phyloP scores from a whole-genome alignment of 2,888 invertebrate genomes.

The Syritta pipiens region DNA sequence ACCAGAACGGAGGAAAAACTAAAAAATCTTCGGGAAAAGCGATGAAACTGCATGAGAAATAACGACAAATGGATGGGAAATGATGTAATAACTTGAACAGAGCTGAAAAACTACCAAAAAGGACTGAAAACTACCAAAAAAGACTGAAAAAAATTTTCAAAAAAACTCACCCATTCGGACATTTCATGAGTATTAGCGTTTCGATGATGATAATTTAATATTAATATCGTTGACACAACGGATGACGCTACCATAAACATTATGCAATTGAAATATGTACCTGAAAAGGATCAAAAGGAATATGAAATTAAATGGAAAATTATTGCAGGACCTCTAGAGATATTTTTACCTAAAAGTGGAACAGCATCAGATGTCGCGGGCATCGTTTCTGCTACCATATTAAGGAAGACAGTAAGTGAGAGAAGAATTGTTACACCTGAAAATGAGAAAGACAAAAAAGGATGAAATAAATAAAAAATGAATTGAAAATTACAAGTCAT shows the following conservation, averaged over 20 bases:
- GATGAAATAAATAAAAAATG: constrained; percentile 31
- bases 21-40: too few relatives aligned
- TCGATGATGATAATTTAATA: constrained; percentile 98
- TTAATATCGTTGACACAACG: constrained; percentile 98
- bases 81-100: too few relatives aligned
- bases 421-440: constrained; percentile 97
- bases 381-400: constrained; percentile 99
- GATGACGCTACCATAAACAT: constrained; percentile 99
- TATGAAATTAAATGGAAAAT: constrained; percentile 7
- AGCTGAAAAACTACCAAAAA: not conserved
- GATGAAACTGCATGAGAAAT: too few relatives aligned
- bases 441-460: constrained; percentile 36
- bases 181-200: constrained; percentile 98
- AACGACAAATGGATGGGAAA: too few relatives aligned
- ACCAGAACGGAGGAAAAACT: too few relatives aligned
- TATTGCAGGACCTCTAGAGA: not conserved
- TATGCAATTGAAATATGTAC: constrained; percentile 99
- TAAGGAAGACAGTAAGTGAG: constrained; percentile 98
- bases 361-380: constrained; percentile 97
- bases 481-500: constrained; percentile 16
- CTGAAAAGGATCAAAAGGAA: constrained; percentile 79
- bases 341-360: constrained; percentile 86
- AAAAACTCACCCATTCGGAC: constrained; percentile 93
- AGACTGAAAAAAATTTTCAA: not conserved
- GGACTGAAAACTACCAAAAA: not conserved